Evolutionary conservation across 2,113 vertebrate genomes (phyloP).

Genomic region (Alosa alosa): DNA sequence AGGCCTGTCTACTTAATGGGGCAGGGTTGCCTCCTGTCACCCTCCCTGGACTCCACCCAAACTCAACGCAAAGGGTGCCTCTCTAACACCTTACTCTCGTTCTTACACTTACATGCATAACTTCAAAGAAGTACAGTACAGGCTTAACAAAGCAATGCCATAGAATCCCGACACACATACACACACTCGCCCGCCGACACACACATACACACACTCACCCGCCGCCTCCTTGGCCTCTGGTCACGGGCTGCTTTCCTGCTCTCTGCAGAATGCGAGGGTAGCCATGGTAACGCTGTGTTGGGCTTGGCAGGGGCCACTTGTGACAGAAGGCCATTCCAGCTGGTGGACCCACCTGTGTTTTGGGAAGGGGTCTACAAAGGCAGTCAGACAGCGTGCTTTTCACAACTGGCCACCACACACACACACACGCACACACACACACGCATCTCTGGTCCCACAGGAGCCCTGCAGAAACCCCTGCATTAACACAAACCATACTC

Average conservation of each 20-base stretch:
- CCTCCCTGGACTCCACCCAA: background rate
- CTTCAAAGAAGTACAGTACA: background rate
- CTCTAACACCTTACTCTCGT: background rate
- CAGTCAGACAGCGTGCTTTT: background rate
- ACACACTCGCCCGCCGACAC: too few species aligned
- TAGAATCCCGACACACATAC: background rate
- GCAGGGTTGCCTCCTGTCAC: background rate
- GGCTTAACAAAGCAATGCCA: background rate
- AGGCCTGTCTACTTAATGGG: slow-evolving; percentile 28
- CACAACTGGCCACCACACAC: background rate
- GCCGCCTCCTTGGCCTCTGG: background rate
- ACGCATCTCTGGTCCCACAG: too few species aligned
- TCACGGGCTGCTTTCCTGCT: background rate
- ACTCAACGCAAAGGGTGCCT: background rate
- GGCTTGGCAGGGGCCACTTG: slow-evolving; percentile 17
- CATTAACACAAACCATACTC: slow-evolving; percentile 14
- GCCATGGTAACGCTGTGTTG: slow-evolving; percentile 25
- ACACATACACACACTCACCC: background rate
- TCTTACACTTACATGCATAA: background rate
- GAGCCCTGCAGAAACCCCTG: background rate
- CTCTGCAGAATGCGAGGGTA: background rate
- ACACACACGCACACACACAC: too few species aligned
- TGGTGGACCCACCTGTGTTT: slow-evolving; percentile 27
- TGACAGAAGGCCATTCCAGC: slow-evolving; percentile 7
- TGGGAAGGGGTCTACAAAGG: background rate